phyloP scores from a whole-genome alignment of 1,140 invertebrate species.

The Caenorhabditis briggsae region DNA sequence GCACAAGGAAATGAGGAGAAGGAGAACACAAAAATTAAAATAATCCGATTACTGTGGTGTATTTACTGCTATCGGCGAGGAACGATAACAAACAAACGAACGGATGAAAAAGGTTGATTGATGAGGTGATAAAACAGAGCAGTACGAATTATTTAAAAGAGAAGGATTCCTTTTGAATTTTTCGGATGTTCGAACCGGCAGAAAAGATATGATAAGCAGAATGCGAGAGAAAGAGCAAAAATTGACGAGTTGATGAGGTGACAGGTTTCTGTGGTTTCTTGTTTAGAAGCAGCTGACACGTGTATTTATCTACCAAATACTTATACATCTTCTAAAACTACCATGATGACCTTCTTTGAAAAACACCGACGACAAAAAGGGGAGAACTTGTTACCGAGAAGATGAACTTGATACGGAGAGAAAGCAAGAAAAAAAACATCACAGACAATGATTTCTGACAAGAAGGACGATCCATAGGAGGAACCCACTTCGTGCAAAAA shows the following conservation, averaged over 20 bases:
- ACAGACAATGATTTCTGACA: background rate
- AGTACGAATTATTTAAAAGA: background rate
- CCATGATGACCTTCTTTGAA: background rate
- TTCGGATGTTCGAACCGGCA: slow-evolving; percentile 9
- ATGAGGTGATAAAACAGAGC: background rate
- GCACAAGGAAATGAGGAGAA: background rate
- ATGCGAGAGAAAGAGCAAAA: slow-evolving; percentile 16
- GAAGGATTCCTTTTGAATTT: background rate
- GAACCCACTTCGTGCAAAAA: slow-evolving; percentile 4
- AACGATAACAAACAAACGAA: background rate
- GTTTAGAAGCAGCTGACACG: background rate
- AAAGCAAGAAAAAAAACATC: background rate
- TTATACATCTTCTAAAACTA: background rate
- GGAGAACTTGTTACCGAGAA: background rate
- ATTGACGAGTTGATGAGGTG: slow-evolving; percentile 25
- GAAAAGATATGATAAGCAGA: background rate
- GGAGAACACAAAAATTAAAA: background rate
- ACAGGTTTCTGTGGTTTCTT: slow-evolving; percentile 36
- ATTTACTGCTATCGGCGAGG: background rate
- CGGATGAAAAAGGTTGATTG: background rate
- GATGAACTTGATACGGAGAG: background rate
- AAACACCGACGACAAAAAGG: background rate
- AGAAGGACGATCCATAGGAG: background rate
- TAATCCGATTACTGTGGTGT: slow-evolving; percentile 35
- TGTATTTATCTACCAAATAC: background rate